Base-by-base conservation (phyloP, 2,797 vertebrate genomes). In the Bradypodion ventrale region DNA sequence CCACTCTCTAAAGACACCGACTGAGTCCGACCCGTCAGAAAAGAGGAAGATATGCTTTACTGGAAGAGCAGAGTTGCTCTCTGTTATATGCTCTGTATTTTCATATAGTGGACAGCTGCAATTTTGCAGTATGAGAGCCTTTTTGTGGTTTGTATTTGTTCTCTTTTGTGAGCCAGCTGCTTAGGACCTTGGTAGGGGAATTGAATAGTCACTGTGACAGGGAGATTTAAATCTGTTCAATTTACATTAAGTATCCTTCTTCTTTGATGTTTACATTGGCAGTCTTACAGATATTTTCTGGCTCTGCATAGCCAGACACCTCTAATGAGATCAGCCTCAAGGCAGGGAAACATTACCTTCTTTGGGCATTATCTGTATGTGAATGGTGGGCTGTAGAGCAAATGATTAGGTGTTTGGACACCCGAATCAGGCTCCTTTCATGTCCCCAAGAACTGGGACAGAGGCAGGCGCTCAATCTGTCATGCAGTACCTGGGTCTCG, bases 91-190 rank as follows among this genome's bases (percentile, higher is more conserved):
- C 79, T 90, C 80, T 87, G 79, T 83, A 82, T 87, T 25, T 68
- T 15, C n/a, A 59, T 72, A 5, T 9, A 72, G 46, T 80, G 66
- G 69, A 42, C 79, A 90, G 89, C 83, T 89, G 88, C 81, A 40
- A 8, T 59, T 91, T 74, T 89, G 63, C 87, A 89, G 12, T 9
- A 85, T 87, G 68, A 87, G 86, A 89, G 88, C 78, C 87, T 86
- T 88, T 88, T 63, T 87, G 85, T 49, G 86, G 85, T 88, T 80
- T 75, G 35, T 23, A n/a, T 86, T 87, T 82, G 66, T 83, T 86
- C 70, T 60, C 77, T 68, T 79, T 52, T 42, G 73, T 81, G 75
- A n/a, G 86, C 63, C 85, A 87, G 85, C 87, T 88, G 83, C 87
- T 87, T 85, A 65, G 74, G 83, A 77, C 63, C 65, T 62, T 70